Base-by-base conservation (phyloP, 2,797 vertebrate species). In the Tauraco hartlaubi region DNA sequence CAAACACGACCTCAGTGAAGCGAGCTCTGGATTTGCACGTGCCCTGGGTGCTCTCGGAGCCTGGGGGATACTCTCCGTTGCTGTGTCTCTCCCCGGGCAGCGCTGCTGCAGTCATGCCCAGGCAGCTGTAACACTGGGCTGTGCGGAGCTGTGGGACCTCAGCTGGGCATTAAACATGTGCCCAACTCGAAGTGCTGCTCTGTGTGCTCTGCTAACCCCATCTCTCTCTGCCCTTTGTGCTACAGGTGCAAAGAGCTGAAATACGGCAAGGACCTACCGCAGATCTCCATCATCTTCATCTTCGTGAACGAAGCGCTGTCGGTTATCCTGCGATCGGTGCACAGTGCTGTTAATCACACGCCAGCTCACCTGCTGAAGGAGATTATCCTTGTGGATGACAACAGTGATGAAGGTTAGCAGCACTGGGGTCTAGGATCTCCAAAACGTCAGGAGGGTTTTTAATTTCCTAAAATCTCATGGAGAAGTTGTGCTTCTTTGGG, bases 281-380 rank as follows among this genome's bases (percentile, higher is more conserved):
- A 99, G 98, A 99, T 99, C 96, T 99, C 99, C 95, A 98, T 99
- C 94, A 99, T 99, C 93, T 99, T 99, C 95, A 99, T 99, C 98
- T 99, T 99, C 1, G 99, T 99, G 95, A 99, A 99, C 1, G 99
- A 99, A 98, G 99, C 99, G 1, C 97, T 99, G 96, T 99, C 99
- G 0, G 99, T 99, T 94, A 99, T 99, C 97, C 98, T 99, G 94
- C 99, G 99, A 49, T 99, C 99, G 0, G 98, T 99, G 82, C 99
- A 99, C 98, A 99, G 99, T 0, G 99, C 99, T 0, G 99, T 99
- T 95, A 99, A 99, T 94, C 99, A 99, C 95, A 99, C 99, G 0
- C 99, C 99, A 0, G 99, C 99, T 4, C 99, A 99, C 96, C 97
- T 99, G 80, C 98, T 99, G 79, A 99, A 99, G 96, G 99, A 99